Conservation (phyloP, 1,140 invertebrate genomes). For the Drosophila trapezifrons region DNA sequence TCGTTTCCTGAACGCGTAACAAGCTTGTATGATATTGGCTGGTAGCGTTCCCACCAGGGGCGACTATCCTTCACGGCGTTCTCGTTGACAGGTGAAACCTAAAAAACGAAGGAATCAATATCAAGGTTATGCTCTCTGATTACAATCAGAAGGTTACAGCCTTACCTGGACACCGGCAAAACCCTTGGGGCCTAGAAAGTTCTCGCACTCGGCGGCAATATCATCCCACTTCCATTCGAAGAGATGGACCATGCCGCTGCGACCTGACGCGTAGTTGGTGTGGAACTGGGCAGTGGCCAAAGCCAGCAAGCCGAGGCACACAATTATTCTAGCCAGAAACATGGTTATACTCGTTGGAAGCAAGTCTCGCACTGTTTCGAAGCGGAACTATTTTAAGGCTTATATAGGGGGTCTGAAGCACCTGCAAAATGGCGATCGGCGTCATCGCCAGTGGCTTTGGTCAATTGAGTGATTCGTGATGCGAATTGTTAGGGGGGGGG, state of each 20-base stretch:
- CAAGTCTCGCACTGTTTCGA: slow-evolving; percentile 39
- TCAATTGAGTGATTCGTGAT: slow-evolving; percentile 64
- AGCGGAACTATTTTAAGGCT: not conserved
- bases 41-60: slow-evolving; percentile 94
- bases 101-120: not conserved
- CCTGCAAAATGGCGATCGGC: slow-evolving; percentile 13
- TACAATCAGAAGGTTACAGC: no score
- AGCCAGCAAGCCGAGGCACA: slow-evolving; percentile 50
- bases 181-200: slow-evolving; percentile 90
- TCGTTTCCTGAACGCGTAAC: slow-evolving; percentile 91
- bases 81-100: slow-evolving; percentile 79
- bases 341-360: slow-evolving; percentile 44
- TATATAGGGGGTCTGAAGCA: slow-evolving; percentile 42
- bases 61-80: slow-evolving; percentile 83
- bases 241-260: slow-evolving; percentile 89
- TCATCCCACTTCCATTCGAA: slow-evolving; percentile 95
- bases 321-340: slow-evolving; percentile 55
- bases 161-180: slow-evolving; percentile 90
- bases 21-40: slow-evolving; percentile 93
- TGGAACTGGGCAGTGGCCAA: slow-evolving; percentile 65
- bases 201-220: slow-evolving; percentile 92
- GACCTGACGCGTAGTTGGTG: slow-evolving; percentile 81
- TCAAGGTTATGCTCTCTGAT: not conserved
- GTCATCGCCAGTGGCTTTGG: slow-evolving; percentile 2
- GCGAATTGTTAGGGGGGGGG: slow-evolving; percentile 30